phyloP scores from a whole-genome alignment of 1,140 invertebrate genomes.

The Zaprionus tsacasi region DNA sequence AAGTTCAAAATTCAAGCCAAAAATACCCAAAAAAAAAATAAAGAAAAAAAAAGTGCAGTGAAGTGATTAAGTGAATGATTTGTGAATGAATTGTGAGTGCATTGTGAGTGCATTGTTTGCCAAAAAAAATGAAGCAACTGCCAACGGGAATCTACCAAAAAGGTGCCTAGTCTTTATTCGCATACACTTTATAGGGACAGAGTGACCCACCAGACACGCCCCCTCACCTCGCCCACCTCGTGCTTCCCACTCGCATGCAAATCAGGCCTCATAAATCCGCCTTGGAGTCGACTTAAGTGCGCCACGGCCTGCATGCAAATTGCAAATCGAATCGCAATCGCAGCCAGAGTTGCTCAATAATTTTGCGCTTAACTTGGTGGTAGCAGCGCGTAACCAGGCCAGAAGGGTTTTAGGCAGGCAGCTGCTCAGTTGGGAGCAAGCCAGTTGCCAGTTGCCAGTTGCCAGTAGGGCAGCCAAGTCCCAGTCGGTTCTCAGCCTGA shows the following conservation, averaged over 20 bases:
- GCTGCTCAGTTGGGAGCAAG: no score
- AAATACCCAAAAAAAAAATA: background rate
- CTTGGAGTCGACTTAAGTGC: slow-evolving; percentile 27
- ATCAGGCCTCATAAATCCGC: slow-evolving; percentile 9
- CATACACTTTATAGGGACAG: background rate
- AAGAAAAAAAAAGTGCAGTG: background rate
- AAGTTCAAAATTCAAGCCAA: slow-evolving; percentile 14
- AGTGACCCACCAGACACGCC: background rate
- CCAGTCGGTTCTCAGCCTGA: no score
- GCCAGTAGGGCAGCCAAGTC: no score
- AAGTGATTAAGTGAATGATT: slow-evolving; percentile 11
- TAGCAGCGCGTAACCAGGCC: slow-evolving; percentile 13
- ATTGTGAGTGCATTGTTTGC: background rate
- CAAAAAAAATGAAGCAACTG: slow-evolving; percentile 8
- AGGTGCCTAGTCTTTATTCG: background rate
- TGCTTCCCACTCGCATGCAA: slow-evolving; percentile 24
- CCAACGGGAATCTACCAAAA: background rate
- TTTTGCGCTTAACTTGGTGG: slow-evolving; percentile 35
- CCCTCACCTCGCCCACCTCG: background rate
- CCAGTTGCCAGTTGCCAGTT: no score
- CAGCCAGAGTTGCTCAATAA: slow-evolving; percentile 48
- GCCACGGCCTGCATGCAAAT: slow-evolving; percentile 47
- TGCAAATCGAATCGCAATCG: slow-evolving; percentile 21
- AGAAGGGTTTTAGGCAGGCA: background rate
- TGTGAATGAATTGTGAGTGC: slow-evolving; percentile 2